Percentiles rank a stretch among this genome's conserved stretches.
phyloP scores from a whole-genome alignment of 2,113 vertebrate genomes.

The Macaca fascicularis region DNA sequence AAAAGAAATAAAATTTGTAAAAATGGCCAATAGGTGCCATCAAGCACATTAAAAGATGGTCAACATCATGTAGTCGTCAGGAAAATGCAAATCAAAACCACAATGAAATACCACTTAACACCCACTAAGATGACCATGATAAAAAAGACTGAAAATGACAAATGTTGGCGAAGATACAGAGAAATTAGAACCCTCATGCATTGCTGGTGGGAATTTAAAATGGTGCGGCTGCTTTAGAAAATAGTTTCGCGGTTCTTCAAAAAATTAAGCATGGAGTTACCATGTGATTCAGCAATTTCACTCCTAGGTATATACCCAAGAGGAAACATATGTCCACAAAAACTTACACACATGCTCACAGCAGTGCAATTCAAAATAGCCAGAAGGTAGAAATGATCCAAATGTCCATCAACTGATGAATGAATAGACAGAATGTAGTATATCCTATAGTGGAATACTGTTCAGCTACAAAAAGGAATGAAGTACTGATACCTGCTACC shows the following conservation, averaged over 20 bases:
- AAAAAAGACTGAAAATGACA: background rate
- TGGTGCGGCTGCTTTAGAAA: background rate
- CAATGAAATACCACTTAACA: background rate
- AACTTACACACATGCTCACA: background rate
- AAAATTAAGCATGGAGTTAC: background rate
- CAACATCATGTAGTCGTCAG: background rate
- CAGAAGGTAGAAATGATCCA: background rate
- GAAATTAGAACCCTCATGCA: background rate
- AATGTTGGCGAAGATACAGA: background rate
- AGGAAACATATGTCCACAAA: background rate
- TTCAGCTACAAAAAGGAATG: background rate
- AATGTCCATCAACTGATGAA: background rate
- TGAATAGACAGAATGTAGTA: slow-evolving; percentile 6
- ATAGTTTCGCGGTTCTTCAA: slow-evolving; percentile 25
- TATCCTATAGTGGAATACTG: background rate
- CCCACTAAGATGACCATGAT: background rate
- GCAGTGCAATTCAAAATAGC: background rate
- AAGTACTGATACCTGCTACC: background rate
- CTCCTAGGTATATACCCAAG: background rate
- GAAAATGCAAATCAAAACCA: background rate
- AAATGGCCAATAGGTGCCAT: background rate
- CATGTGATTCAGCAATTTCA: background rate
- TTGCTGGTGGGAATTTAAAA: background rate
- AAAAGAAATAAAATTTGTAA: background rate
- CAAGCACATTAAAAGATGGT: background rate